These are phyloP conservation scores for Panzeria rudis DNA, from an alignment of 2,888 invertebrate genomes.

Conservation along the genomic window DNA sequence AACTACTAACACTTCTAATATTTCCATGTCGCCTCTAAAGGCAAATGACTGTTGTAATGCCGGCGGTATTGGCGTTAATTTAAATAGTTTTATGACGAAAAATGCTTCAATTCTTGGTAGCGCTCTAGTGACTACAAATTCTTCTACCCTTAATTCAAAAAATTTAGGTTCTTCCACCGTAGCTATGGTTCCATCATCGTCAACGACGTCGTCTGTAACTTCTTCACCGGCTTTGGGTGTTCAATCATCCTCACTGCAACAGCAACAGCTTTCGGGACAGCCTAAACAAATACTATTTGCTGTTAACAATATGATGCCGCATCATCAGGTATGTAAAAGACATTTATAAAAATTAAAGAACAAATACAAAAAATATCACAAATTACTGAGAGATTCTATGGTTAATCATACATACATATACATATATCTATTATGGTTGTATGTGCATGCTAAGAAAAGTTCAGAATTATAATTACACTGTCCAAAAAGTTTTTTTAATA, in stretches of 20 bases:
- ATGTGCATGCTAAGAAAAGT: too few species aligned
- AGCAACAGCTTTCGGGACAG: slow-evolving; percentile 70
- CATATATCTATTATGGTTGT: too few species aligned
- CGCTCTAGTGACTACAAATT: slow-evolving; percentile 71
- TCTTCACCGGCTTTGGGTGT: slow-evolving; percentile 78
- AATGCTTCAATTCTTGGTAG: slow-evolving; percentile 75
- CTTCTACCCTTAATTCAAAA: slow-evolving; percentile 63
- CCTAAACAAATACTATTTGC: slow-evolving; percentile 81
- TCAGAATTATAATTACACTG: too few species aligned
- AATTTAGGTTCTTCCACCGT: slow-evolving; percentile 61
- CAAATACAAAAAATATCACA: background rate
- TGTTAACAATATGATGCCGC: slow-evolving; percentile 78
- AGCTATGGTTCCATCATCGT: slow-evolving; percentile 57
- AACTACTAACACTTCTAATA: slow-evolving; percentile 68
- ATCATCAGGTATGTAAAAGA: slow-evolving; percentile 79
- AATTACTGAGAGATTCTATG: too few species aligned
- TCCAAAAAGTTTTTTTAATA: too few species aligned
- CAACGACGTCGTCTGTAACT: slow-evolving; percentile 73
- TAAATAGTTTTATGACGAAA: slow-evolving; percentile 67
- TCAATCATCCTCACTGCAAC: slow-evolving; percentile 74
- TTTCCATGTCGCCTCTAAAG: slow-evolving; percentile 40
- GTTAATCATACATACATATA: too few species aligned
- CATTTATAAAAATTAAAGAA: background rate
- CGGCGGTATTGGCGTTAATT: slow-evolving; percentile 57
- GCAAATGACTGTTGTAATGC: slow-evolving; percentile 51